phyloP scores from a whole-genome alignment of 2,888 invertebrate species.

The Mesorhabditis sp. region DNA sequence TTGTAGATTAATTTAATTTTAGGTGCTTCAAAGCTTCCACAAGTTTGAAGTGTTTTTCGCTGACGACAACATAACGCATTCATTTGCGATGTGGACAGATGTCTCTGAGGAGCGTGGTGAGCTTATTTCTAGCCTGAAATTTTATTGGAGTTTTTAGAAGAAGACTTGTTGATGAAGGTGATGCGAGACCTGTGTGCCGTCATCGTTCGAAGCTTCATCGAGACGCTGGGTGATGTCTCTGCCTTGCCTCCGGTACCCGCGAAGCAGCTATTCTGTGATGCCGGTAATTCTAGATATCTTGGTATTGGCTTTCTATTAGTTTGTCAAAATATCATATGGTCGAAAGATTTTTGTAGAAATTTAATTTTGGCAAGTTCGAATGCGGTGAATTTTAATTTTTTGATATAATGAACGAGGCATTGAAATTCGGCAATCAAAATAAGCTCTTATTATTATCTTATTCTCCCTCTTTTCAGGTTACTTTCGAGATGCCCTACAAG shows the following conservation, averaged over 20 bases:
- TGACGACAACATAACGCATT: neutral
- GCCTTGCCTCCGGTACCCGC: neutral
- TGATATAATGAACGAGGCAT: neutral
- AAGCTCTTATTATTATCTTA: no score
- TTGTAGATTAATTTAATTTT: neutral
- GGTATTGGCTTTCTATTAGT: no score
- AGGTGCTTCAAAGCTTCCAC: neutral
- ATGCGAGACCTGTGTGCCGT: neutral
- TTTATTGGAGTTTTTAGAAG: neutral
- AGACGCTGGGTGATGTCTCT: neutral
- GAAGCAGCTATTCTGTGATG: neutral
- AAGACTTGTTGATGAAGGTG: neutral
- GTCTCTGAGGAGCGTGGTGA: neutral
- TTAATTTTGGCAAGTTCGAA: neutral
- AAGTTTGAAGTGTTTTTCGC: constrained; percentile 3
- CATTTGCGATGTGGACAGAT: neutral
- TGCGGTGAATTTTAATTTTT: neutral
- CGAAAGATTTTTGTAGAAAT: neutral
- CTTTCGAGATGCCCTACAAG: neutral
- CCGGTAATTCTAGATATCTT: neutral
- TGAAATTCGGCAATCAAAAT: no score
- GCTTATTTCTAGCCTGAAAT: neutral
- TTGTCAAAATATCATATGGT: neutral
- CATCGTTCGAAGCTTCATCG: neutral
- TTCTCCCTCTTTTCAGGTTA: neutral